phyloP scores from a whole-genome alignment of 2,113 vertebrate species.

The Narcine bancroftii region DNA sequence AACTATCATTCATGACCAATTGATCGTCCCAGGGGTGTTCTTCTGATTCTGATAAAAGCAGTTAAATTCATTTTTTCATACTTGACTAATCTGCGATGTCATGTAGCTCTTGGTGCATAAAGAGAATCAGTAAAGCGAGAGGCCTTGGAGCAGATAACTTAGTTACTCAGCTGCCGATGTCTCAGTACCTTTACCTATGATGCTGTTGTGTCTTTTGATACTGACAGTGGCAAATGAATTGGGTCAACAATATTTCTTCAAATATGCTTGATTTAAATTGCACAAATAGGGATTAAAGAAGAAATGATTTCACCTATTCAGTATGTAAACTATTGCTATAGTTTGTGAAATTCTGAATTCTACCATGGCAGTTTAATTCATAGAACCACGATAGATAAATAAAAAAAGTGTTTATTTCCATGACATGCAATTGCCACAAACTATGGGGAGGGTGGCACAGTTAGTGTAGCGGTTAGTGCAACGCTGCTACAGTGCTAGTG shows the following conservation, averaged over 20 bases:
- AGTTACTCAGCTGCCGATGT: slow-evolving; percentile 15
- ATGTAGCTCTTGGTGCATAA: not conserved
- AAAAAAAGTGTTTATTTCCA: not conserved
- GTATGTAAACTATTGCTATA: not conserved
- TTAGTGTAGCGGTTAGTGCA: no score
- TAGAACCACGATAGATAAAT: not conserved
- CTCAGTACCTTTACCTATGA: slow-evolving; percentile 26
- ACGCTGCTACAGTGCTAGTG: no score
- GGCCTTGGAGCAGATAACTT: slow-evolving; percentile 21
- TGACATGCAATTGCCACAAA: not conserved
- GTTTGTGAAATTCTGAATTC: not conserved
- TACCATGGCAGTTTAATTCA: not conserved
- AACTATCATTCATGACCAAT: not conserved
- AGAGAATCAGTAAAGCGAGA: not conserved
- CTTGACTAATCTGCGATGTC: not conserved
- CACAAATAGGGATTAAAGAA: not conserved
- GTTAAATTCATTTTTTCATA: slow-evolving; percentile 22
- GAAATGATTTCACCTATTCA: not conserved
- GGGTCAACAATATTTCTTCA: not conserved
- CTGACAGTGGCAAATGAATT: slow-evolving; percentile 27
- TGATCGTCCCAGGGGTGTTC: not conserved
- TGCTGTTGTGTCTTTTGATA: not conserved
- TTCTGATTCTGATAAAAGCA: not conserved
- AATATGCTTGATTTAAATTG: slow-evolving; percentile 23
- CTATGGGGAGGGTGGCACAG: no score